These are phyloP conservation scores for Avahi laniger DNA, from an alignment of 2,797 vertebrate genomes.

Conservation along the genomic window DNA sequence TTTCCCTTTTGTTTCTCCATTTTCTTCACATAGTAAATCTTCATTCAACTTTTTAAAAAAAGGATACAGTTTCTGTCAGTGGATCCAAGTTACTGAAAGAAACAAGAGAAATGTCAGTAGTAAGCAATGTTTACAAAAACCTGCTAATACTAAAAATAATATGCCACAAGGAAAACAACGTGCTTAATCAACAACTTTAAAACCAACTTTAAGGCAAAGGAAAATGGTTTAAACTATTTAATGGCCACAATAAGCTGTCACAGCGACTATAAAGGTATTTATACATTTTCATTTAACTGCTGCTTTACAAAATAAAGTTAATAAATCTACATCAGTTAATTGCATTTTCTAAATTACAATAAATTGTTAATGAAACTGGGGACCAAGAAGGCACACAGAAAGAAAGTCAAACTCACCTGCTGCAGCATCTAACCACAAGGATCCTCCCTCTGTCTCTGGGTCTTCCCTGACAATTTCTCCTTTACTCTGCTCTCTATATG, in stretches of 20 bases:
- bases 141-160: constrained; percentile 24
- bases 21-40: constrained; percentile 16
- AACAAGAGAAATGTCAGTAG: constrained; percentile 57
- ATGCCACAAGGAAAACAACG: constrained; percentile 10
- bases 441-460: background rate
- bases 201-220: background rate
- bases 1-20: constrained; percentile 9
- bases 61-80: constrained; percentile 98
- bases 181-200: constrained; percentile 1
- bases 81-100: constrained; percentile 94
- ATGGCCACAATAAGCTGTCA: background rate
- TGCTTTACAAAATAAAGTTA: background rate
- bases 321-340: background rate
- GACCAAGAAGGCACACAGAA: background rate
- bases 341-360: background rate
- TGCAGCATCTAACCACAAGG: background rate
- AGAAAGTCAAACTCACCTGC: background rate
- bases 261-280: background rate
- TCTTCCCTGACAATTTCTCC: background rate
- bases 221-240: background rate
- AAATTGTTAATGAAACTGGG: background rate
- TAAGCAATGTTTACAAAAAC: constrained; percentile 45
- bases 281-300: background rate
- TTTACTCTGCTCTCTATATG: background rate
- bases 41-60: constrained; percentile 62